Evolutionary conservation across 2,888 invertebrate genomes (phyloP), one percentile per base, ranked within the genome.

Genomic region (Encarsia formosa): DNA sequence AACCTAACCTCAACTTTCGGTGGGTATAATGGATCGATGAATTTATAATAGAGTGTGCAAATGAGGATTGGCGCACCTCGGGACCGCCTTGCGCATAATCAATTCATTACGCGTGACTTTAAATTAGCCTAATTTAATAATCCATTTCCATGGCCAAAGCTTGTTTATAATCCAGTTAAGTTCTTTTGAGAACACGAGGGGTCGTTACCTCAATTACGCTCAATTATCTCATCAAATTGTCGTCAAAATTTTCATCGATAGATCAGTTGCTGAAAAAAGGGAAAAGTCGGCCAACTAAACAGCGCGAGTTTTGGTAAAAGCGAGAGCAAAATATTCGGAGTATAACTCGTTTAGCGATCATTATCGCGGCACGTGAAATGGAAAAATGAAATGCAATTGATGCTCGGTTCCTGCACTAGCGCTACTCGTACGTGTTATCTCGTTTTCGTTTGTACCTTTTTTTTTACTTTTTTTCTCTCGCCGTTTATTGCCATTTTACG

Each of bases 321-420:
- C 5, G 20, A 19, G 6, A n/a, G 16, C 29, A 26, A 26, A 26
- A 8, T 26, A 26, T 11, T 26, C 22, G 37, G 13, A 16, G 5
- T 31, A 52, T 52, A 29, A 37, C 48, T 37, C 41, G 16, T 32
- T 53, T 41, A 42, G 32, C 44, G 48, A 48, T 49, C 48, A 55
- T 55, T 52, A 55, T 55, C 51, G 44, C 37, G 39, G 16, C 37
- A 16, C 29, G 42, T 18, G 41, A 41, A 50, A 46, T 40, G 55
- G 39, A 51, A 52, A 54, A 55, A 55, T 55, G 35, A 52, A 55
- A 48, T 43, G 40, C 48, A 47, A 54, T 54, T 50, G 43, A 54
- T 47, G 46, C 41, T 15, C 9, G n/a, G 29, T 22, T 42, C 24
- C n/a, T n/a, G n/a, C n/a, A n/a, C n/a, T n/a, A n/a, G n/a, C n/a